A percentile compares a stretch with the other conserved stretches of the same genome.
phyloP scores from a whole-genome alignment of 2,113 vertebrate genomes.

The Ceyx margarethae region DNA sequence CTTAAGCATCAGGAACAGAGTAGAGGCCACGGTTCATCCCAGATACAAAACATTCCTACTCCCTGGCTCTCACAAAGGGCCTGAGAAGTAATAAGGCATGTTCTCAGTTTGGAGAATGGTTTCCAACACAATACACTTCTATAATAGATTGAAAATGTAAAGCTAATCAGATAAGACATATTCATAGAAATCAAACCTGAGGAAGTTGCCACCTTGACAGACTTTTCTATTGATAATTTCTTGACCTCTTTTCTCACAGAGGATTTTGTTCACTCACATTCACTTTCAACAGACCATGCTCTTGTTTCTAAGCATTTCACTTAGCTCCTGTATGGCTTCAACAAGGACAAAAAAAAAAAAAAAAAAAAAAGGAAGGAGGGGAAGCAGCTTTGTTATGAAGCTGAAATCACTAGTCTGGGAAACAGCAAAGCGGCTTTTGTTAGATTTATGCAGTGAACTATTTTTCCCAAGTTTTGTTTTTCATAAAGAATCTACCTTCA shows the following conservation, averaged over 20 bases:
- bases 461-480: neutral
- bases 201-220: neutral
- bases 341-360: neutral
- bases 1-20: neutral
- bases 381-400: neutral
- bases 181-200: neutral
- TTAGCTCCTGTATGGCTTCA: neutral
- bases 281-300: neutral
- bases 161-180: neutral
- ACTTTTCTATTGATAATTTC: neutral
- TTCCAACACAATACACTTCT: slow-evolving; percentile 26
- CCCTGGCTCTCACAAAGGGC: neutral
- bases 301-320: neutral
- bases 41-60: neutral
- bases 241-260: neutral
- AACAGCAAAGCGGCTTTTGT: neutral
- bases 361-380: neutral
- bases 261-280: neutral
- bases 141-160: neutral
- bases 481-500: neutral
- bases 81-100: neutral
- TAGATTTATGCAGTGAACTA: neutral
- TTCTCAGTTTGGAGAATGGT: neutral
- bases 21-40: neutral
- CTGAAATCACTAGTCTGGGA: neutral